Evolutionary conservation across 1,140 invertebrate genomes (phyloP).

Genomic region (Penaeus indicus): DNA sequence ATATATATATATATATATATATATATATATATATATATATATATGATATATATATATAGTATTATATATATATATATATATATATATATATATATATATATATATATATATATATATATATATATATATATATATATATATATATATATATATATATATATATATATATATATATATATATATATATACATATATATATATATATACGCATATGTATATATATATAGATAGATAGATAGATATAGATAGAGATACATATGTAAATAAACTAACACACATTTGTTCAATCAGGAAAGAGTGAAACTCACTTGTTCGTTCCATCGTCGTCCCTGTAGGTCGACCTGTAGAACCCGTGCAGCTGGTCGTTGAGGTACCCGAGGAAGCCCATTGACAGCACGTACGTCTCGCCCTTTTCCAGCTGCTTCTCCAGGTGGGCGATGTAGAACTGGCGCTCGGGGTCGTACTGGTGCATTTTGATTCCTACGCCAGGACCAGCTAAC

Average conservation of each 20-base stretch:
- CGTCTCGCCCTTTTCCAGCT: constrained; percentile 75
- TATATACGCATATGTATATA: background rate
- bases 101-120: constrained; percentile 5
- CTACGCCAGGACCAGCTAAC: too few species aligned
- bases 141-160: constrained; percentile 20
- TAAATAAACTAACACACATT: too few species aligned
- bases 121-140: constrained; percentile 22
- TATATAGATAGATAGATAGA: background rate
- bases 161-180: background rate
- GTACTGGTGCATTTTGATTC: constrained; percentile 62
- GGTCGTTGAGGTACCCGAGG: too few species aligned
- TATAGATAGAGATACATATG: too few species aligned
- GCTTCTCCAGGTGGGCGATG: constrained; percentile 76
- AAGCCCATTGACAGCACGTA: constrained; percentile 78
- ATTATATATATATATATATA: background rate
- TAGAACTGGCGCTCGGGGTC: constrained; percentile 82
- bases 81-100: background rate
- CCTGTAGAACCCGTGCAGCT: too few species aligned
- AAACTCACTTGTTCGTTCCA: too few species aligned
- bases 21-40: background rate
- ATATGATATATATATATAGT: background rate
- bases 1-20: background rate
- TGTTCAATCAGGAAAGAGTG: too few species aligned
- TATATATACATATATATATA: background rate
- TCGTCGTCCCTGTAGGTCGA: constrained; percentile 70